Percentiles rank a stretch among this genome's conserved stretches.
These are phyloP conservation scores for Catamblyrhynchus diadema DNA, from an alignment of 2,797 vertebrate species.

Conservation along the genomic window DNA sequence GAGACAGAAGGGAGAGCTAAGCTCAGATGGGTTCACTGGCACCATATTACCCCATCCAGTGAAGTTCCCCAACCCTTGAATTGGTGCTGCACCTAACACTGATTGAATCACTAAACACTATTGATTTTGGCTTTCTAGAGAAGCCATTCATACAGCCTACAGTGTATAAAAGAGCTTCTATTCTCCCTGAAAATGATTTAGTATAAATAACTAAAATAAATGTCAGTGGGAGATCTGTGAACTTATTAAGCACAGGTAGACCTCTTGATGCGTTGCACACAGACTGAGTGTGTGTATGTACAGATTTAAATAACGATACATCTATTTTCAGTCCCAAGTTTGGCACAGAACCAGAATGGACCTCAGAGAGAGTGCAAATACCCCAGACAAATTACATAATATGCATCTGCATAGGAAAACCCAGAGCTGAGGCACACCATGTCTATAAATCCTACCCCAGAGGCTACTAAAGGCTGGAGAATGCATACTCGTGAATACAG, in stretches of 20 bases:
- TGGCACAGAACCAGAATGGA: neutral
- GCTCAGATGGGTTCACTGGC: neutral
- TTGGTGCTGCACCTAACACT: neutral
- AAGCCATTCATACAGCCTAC: constrained; percentile 35
- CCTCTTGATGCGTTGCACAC: neutral
- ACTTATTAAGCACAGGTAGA: constrained; percentile 48
- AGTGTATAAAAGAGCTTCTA: constrained; percentile 52
- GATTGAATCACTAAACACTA: constrained; percentile 30
- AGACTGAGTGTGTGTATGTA: neutral
- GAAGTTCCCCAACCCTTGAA: neutral
- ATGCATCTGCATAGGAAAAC: neutral
- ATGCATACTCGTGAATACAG: neutral
- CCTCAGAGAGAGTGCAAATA: constrained; percentile 1
- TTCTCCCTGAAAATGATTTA: constrained; percentile 59
- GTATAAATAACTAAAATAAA: constrained; percentile 62
- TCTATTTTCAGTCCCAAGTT: constrained; percentile 2
- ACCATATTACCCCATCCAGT: neutral
- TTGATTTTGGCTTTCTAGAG: constrained; percentile 57
- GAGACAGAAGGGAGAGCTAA: neutral
- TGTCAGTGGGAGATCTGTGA: constrained; percentile 53
- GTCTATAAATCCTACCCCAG: neutral
- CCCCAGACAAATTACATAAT: neutral
- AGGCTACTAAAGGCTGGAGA: constrained; percentile 3
- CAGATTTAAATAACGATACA: constrained; percentile 1
- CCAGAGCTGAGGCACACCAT: neutral